Evolutionary conservation across 2,888 invertebrate species (phyloP).

Genomic region (Diploptera punctata): DNA sequence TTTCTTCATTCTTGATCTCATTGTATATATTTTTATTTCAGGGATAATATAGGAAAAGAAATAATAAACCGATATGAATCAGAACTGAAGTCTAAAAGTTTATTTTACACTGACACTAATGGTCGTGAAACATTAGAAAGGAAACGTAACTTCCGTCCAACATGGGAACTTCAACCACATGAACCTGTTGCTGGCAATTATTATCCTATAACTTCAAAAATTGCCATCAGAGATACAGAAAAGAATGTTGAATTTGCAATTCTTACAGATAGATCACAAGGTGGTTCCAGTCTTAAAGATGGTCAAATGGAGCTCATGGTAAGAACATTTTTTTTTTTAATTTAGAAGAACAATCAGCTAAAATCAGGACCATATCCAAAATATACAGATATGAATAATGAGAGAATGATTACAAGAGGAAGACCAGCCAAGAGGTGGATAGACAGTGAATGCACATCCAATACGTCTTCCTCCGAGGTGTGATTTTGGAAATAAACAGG

Average conservation of each 20-base stretch:
- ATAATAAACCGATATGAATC: conserved; percentile 76
- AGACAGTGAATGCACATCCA: too few relatives aligned
- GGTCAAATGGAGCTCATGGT: conserved; percentile 84
- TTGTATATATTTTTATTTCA: conserved; percentile 48
- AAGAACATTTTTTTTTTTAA: conserved; percentile 34
- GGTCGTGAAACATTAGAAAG: conserved; percentile 85
- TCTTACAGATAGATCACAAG: conserved; percentile 81
- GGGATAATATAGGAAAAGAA: conserved; percentile 79
- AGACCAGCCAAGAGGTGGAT: too few relatives aligned
- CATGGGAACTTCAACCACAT: conserved; percentile 69
- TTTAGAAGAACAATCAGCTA: background rate
- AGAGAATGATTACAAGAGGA: too few relatives aligned
- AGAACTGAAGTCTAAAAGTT: conserved; percentile 63
- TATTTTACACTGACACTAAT: conserved; percentile 93
- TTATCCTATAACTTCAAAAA: conserved; percentile 88
- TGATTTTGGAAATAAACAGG: too few relatives aligned
- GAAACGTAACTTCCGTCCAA: conserved; percentile 70
- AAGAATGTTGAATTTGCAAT: conserved; percentile 61
- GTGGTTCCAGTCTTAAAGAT: conserved; percentile 76
- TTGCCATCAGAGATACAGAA: conserved; percentile 66
- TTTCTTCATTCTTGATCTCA: too few relatives aligned
- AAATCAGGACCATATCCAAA: background rate
- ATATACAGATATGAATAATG: background rate
- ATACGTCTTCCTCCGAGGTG: too few relatives aligned
- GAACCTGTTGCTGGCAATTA: conserved; percentile 89